Percentiles rank a stretch among this genome's conserved stretches.
phyloP scores from a whole-genome alignment of 2,113 vertebrate species.

The Heterotilapia buettikoferi region DNA sequence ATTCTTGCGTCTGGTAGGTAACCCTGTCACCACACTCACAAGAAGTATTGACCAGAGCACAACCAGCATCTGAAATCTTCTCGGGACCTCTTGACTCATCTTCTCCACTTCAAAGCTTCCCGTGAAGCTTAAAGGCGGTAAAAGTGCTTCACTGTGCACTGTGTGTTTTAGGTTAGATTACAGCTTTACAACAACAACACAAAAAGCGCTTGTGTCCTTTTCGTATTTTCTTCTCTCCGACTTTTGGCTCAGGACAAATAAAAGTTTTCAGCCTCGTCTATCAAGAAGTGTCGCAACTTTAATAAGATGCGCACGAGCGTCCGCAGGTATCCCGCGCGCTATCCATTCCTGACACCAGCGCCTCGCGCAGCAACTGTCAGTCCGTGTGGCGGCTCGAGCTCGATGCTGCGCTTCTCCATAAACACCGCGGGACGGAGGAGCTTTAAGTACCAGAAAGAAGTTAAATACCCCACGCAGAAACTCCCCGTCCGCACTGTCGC shows the following conservation, averaged over 20 bases:
- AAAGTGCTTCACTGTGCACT: background rate
- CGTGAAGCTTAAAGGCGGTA: background rate
- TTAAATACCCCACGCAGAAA: conserved; percentile 32
- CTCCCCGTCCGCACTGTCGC: conserved; percentile 61
- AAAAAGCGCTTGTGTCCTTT: too few species aligned
- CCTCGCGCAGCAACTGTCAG: conserved; percentile 30
- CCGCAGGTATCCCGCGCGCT: conserved; percentile 25
- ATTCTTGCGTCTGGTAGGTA: conserved; percentile 71
- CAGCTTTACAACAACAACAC: background rate
- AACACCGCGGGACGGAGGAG: background rate
- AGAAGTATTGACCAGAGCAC: conserved; percentile 63
- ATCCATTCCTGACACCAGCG: conserved; percentile 48
- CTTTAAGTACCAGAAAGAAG: conserved; percentile 41
- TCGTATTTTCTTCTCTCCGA: background rate
- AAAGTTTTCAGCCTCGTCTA: background rate
- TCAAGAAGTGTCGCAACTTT: conserved; percentile 30
- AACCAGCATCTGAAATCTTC: conserved; percentile 61
- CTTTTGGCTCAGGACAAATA: background rate
- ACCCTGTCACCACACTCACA: conserved; percentile 58
- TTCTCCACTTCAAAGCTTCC: conserved; percentile 10
- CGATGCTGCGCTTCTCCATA: conserved; percentile 33
- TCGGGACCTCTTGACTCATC: conserved; percentile 66
- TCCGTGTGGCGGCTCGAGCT: conserved; percentile 26
- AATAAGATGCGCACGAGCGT: conserved; percentile 55
- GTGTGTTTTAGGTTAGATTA: background rate